Evolutionary conservation across 2,113 vertebrate species (phyloP).

Genomic region (Daboia siamensis): DNA sequence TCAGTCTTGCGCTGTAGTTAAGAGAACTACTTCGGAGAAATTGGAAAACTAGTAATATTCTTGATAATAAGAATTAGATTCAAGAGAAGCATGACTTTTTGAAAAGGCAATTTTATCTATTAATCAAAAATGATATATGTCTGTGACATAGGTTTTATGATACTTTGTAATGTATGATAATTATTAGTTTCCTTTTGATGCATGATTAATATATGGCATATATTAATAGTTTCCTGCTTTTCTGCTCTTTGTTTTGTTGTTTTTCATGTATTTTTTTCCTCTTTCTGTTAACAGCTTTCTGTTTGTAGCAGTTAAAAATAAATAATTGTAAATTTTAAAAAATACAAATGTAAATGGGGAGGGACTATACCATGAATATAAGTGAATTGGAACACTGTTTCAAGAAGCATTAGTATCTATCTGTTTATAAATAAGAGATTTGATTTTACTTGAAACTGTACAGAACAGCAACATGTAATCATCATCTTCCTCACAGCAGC

Average conservation of each 20-base stretch:
- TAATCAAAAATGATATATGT: neutral
- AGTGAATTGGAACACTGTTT: neutral
- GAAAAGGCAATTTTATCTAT: neutral
- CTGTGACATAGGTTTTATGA: neutral
- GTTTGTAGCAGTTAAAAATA: neutral
- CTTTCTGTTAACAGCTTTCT: neutral
- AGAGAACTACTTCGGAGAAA: neutral
- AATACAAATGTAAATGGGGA: neutral
- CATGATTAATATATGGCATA: neutral
- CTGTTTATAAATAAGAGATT: neutral
- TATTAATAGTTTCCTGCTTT: neutral
- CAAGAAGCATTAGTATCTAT: neutral
- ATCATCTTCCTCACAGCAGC: neutral
- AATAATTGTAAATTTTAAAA: neutral
- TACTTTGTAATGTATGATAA: neutral
- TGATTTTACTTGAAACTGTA: neutral
- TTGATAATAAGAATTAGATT: neutral
- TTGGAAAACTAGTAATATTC: neutral
- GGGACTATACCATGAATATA: neutral
- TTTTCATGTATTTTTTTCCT: neutral
- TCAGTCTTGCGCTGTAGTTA: neutral
- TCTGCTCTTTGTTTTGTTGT: neutral
- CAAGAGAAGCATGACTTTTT: neutral
- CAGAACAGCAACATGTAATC: neutral
- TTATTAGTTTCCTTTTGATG: neutral